Base-by-base conservation (phyloP, 2,113 vertebrate species). In the Crocuta crocuta region DNA sequence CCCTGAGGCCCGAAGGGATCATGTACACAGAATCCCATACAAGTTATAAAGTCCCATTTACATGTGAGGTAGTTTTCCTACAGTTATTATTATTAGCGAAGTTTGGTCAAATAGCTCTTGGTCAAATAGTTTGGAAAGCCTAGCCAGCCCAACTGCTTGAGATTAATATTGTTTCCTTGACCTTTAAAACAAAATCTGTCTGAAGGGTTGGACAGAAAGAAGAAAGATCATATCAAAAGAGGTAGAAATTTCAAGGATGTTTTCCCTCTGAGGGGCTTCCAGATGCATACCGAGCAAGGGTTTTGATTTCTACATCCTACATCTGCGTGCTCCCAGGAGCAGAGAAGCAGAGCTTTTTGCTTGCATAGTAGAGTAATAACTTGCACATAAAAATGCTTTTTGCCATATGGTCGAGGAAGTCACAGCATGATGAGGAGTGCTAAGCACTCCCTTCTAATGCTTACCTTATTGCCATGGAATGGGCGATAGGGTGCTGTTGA, bases 271-370 rank as follows among this genome's bases (percentile, higher is more conserved):
- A 58, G 73, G 3, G 63, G 80, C 66, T 81, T 88, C 50, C 58
- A 65, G 43, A 23, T 58, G 35, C 45, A 91, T 28, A 39, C 48
- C 12, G 84, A 79, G 66, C 61, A 33, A 65, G n/a, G 8, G 10
- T 31, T 94, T 87, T 93, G 58, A 87, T 83, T 74, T 84, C 86
- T 97, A 11, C 31, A 65, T 91, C 68, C 91, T 96, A 23, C 33
- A 86, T 79, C 58, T 82, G 50, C 8, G 2, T 76, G 16, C 16
- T 92, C 81, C 26, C 23, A 80, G 39, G n/a, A 81, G 73, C 35
- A 66, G 55, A 95, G 82, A 43, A 81, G 53, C 33, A 66, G 66
- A 92, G 68, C 4, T 86, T 93, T 78, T 63, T 33, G 70, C 35
- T 80, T 92, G 82, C 9, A 16, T 39, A 89, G 65, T n/a, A 84